phyloP scores from a whole-genome alignment of 2,113 vertebrate genomes.

The Gallinago paraguaiae region DNA sequence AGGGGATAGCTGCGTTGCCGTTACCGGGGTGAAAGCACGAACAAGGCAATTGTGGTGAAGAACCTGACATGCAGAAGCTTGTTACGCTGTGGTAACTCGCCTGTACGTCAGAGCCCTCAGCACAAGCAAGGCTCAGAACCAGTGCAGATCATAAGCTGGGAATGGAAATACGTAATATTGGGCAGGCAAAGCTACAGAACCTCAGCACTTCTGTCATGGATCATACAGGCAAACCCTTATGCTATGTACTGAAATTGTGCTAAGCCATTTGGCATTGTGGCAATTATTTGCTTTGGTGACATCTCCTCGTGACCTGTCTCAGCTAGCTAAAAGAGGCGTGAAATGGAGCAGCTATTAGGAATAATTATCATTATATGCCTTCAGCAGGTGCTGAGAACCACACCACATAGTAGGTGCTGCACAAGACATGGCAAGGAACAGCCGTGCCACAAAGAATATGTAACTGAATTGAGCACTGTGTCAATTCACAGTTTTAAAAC shows the following conservation, averaged over 20 bases:
- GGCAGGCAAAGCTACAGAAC: background rate
- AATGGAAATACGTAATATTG: background rate
- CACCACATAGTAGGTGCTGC: background rate
- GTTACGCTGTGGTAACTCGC: background rate
- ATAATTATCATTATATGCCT: slow-evolving; percentile 13
- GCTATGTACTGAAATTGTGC: background rate
- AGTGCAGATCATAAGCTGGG: background rate
- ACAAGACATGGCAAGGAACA: background rate
- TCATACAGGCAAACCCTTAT: background rate
- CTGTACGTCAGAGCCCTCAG: background rate
- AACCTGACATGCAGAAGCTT: slow-evolving; percentile 20
- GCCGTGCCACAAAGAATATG: background rate
- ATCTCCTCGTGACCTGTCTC: background rate
- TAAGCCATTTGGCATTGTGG: background rate
- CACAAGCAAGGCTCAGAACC: background rate
- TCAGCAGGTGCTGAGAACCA: background rate
- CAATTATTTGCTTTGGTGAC: slow-evolving; percentile 5
- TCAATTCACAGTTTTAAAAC: background rate
- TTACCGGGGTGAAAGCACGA: background rate
- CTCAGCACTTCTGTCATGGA: background rate
- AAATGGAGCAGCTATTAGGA: slow-evolving; percentile 5
- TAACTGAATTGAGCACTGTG: background rate
- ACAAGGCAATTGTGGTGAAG: background rate
- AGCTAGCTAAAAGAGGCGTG: background rate
- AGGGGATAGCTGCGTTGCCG: background rate